Percentiles rank a stretch among this genome's conserved stretches.
phyloP scores from a whole-genome alignment of 2,113 vertebrate species.

The Orientallactaga bullata region DNA sequence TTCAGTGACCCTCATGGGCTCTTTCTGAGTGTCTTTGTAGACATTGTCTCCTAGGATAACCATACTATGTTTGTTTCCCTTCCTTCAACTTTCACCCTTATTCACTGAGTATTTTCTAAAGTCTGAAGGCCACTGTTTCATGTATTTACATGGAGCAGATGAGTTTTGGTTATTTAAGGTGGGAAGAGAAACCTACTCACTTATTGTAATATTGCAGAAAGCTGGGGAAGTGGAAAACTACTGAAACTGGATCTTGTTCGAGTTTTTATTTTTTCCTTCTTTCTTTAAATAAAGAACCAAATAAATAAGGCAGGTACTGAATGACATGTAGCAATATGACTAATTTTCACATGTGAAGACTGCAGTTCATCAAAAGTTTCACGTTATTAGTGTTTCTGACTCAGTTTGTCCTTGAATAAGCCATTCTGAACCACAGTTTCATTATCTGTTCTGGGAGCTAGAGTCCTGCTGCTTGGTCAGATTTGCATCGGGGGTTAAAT shows the following conservation, averaged over 20 bases:
- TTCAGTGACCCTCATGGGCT: not conserved
- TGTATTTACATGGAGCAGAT: not conserved
- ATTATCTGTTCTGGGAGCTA: slow-evolving; percentile 2
- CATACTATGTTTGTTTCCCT: not conserved
- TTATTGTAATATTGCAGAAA: not conserved
- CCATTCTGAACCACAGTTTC: slow-evolving; percentile 24
- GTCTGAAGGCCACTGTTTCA: slow-evolving; percentile 8
- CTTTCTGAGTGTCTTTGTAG: not conserved
- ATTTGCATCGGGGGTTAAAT: slow-evolving; percentile 65
- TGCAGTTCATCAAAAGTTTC: not conserved
- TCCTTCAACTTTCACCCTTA: not conserved
- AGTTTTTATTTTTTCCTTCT: not conserved
- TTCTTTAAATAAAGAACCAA: not conserved
- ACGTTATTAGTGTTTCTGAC: not conserved
- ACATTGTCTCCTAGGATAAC: not conserved
- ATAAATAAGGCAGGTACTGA: slow-evolving; percentile 14
- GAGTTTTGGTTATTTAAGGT: not conserved
- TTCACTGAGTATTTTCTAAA: not conserved
- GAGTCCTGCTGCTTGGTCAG: slow-evolving; percentile 47
- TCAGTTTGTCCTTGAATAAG: slow-evolving; percentile 41
- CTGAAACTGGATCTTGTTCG: not conserved
- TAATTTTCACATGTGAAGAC: not conserved
- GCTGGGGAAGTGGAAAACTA: not conserved
- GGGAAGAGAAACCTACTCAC: not conserved
- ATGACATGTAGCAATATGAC: not conserved